These are phyloP conservation scores for Silurus lanzhouensis DNA, from an alignment of 2,797 vertebrate genomes.

Conservation along the genomic window DNA sequence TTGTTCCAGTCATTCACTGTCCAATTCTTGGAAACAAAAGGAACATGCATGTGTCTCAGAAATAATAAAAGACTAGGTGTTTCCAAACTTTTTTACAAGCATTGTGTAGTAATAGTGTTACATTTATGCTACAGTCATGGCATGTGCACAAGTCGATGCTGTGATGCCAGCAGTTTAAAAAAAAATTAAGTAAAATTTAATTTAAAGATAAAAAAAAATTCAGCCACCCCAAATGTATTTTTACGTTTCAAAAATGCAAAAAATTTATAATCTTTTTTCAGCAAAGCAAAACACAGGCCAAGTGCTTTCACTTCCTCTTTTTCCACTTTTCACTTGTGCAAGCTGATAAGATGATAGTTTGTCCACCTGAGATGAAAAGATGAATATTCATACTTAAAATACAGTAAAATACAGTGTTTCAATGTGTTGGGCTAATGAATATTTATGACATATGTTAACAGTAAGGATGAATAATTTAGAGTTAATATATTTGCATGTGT, in stretches of 20 bases:
- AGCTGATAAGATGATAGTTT: neutral
- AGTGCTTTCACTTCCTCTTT: neutral
- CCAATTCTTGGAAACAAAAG: too few species aligned
- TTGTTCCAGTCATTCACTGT: too few species aligned
- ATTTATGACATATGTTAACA: neutral
- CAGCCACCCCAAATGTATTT: neutral
- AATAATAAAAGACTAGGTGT: too few species aligned
- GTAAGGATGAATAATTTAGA: constrained; percentile 4
- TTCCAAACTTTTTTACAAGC: too few species aligned
- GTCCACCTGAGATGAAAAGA: neutral
- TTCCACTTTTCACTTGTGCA: neutral
- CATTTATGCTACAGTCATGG: too few species aligned
- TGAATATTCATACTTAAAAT: constrained; percentile 59
- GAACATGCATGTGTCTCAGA: too few species aligned
- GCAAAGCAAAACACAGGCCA: neutral
- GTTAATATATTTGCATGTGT: neutral
- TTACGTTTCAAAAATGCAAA: neutral
- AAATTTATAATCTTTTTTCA: neutral
- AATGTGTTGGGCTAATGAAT: neutral
- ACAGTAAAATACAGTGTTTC: constrained; percentile 38
- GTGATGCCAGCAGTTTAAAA: neutral
- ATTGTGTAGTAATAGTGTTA: too few species aligned
- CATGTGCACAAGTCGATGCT: neutral
- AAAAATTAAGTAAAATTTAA: neutral
- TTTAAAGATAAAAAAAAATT: neutral